phyloP scores from a whole-genome alignment of 2,888 invertebrate species.

The Andricus quercusramuli region DNA sequence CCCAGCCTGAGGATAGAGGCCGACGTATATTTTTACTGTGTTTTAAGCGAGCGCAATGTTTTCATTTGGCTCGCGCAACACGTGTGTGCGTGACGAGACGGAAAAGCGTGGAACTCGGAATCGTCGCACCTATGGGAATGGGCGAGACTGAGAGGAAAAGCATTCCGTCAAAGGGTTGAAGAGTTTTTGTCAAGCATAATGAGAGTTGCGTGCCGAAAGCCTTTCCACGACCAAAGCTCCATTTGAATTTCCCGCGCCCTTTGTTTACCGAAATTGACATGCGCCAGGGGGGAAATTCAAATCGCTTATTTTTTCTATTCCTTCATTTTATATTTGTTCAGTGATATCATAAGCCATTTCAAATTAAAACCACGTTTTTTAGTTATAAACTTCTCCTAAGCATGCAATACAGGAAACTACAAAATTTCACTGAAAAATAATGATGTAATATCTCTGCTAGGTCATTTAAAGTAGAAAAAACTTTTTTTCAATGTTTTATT shows the following conservation, averaged over 20 bases:
- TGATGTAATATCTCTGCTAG: too few relatives aligned
- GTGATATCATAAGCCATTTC: too few relatives aligned
- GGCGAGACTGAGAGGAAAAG: slow-evolving; percentile 29
- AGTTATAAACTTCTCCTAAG: too few relatives aligned
- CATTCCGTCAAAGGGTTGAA: slow-evolving; percentile 38
- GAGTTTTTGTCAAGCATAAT: slow-evolving; percentile 35
- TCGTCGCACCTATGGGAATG: slow-evolving; percentile 21
- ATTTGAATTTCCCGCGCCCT: background rate
- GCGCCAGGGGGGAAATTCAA: background rate
- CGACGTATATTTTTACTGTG: slow-evolving; percentile 67
- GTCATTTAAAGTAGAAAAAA: too few relatives aligned
- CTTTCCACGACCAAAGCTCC: background rate
- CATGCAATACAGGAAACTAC: too few relatives aligned
- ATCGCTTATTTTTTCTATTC: background rate
- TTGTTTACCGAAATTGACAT: slow-evolving; percentile 9
- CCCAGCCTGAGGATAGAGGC: slow-evolving; percentile 60
- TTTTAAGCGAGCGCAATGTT: slow-evolving; percentile 64
- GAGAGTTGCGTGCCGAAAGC: slow-evolving; percentile 27
- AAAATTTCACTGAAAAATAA: too few relatives aligned
- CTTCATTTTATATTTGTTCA: too few relatives aligned
- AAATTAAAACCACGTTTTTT: too few relatives aligned
- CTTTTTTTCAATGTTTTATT: too few relatives aligned
- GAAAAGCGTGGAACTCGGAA: slow-evolving; percentile 50
- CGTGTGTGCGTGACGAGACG: slow-evolving; percentile 54
- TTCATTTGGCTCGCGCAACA: slow-evolving; percentile 69